Conservation (phyloP, 2,888 invertebrate species). For the Volucella inflata region DNA sequence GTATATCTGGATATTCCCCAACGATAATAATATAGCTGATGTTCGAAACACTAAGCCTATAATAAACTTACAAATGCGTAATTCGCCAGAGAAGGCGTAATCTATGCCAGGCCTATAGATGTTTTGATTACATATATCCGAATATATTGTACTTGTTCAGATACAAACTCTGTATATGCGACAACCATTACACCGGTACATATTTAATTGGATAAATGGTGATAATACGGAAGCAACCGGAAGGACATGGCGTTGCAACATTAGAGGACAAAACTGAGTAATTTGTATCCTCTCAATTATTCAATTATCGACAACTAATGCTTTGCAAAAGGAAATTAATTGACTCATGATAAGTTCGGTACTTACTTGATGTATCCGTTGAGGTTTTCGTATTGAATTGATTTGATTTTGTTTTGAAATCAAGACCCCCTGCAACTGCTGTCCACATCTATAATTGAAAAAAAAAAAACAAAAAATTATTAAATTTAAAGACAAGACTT, state of each 20-base stretch:
- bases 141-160: constrained; percentile 8
- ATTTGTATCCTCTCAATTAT: constrained; percentile 75
- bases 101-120: neutral
- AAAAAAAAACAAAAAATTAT: too few species aligned
- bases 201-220: constrained; percentile 72
- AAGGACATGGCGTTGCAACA: constrained; percentile 60
- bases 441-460: too few species aligned
- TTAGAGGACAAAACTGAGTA: constrained; percentile 65
- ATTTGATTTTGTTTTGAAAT: too few species aligned
- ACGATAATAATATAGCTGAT: constrained; percentile 34
- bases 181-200: constrained; percentile 55
- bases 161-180: constrained; percentile 40
- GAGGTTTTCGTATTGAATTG: neutral
- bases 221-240: constrained; percentile 62
- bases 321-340: constrained; percentile 72
- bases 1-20: constrained; percentile 16
- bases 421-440: too few species aligned
- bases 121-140: neutral
- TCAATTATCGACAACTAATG: constrained; percentile 71
- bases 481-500: too few species aligned
- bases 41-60: constrained; percentile 39
- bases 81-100: constrained; percentile 33
- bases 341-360: constrained; percentile 66
- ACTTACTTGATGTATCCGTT: constrained; percentile 57
- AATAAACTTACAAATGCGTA: constrained; percentile 69